phyloP scores from a whole-genome alignment of 2,797 vertebrate genomes.

The Calcarius lapponicus region DNA sequence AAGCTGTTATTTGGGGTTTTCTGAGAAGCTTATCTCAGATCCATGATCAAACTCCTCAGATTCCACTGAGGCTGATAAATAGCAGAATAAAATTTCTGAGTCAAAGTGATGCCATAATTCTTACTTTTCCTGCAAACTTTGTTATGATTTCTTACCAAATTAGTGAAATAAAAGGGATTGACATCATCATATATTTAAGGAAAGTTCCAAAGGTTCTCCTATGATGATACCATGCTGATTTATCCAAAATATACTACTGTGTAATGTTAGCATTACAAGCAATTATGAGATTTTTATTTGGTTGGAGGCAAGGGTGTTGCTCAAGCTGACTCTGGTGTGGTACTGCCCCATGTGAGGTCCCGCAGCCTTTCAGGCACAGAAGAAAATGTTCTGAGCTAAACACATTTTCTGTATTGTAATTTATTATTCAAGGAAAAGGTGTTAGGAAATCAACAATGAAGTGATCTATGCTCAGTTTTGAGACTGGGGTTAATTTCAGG shows the following conservation, averaged over 20 bases:
- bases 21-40: neutral
- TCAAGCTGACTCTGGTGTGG: neutral
- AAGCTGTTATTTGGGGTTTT: neutral
- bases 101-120: neutral
- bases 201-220: neutral
- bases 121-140: neutral
- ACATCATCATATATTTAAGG: neutral
- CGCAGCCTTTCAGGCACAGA: neutral
- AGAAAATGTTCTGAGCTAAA: neutral
- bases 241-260: neutral
- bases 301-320: neutral
- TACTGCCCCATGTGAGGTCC: neutral
- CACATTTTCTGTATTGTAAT: neutral
- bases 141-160: neutral
- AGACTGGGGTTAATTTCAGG: slow-evolving; percentile 16
- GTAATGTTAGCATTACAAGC: slow-evolving; percentile 1
- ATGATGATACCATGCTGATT: neutral
- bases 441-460: neutral
- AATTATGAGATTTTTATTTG: slow-evolving; percentile 20
- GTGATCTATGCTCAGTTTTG: neutral
- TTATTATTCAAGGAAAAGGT: slow-evolving; percentile 13
- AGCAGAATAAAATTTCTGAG: neutral
- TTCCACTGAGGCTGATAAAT: neutral
- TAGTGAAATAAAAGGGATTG: neutral
- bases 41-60: neutral